Base-by-base conservation (phyloP, 2,888 invertebrate genomes). In the Metopia argyrocephala region DNA sequence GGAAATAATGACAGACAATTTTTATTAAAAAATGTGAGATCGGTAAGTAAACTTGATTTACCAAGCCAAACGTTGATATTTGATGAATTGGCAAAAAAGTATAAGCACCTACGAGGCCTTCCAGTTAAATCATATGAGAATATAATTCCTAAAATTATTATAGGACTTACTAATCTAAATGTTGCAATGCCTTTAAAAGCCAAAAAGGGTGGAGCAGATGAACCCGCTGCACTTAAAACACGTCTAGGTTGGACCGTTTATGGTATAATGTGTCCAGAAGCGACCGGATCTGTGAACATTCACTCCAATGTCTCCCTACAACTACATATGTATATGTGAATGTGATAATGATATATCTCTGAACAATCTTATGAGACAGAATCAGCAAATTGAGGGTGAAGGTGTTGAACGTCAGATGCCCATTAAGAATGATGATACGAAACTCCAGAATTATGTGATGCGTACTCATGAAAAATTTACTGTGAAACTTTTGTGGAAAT, bases 221-320 rank as follows among this genome's bases (percentile, higher is more conserved):
- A 82, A 25, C 82, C 80, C 0, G 54, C 78, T 28, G 80, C 83
- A 5, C 73, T 79, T 0, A 81, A 81, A 50, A 69, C 79, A 20
- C 78, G 73, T 3, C 74, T 83, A 2, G 82, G 82, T 1, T 84
- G 82, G 76, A 76, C 69, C 0, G 66, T 80, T 25, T 76, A 68
- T 15, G 79, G 78, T 1, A 5, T 31, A 25, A 31, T 9, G 1
- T 12, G 25, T 27, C 20, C 23, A 20, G 46, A 69, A 2, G 2
- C 4, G 12, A 21, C 20, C 15, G 21, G 46, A 9, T 25, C 31
- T 2, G n/a, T n/a, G n/a, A n/a, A n/a, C n/a, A n/a, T n/a, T n/a
- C n/a, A n/a, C n/a, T n/a, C 15, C 20, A 48, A 4, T 27, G 20
- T 50, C 7, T 15, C 27, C 9, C 46, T 68, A 7, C 79, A 78